These are phyloP conservation scores for Andricus grossulariae DNA, from an alignment of 1,140 invertebrate genomes.

Conservation along the genomic window DNA sequence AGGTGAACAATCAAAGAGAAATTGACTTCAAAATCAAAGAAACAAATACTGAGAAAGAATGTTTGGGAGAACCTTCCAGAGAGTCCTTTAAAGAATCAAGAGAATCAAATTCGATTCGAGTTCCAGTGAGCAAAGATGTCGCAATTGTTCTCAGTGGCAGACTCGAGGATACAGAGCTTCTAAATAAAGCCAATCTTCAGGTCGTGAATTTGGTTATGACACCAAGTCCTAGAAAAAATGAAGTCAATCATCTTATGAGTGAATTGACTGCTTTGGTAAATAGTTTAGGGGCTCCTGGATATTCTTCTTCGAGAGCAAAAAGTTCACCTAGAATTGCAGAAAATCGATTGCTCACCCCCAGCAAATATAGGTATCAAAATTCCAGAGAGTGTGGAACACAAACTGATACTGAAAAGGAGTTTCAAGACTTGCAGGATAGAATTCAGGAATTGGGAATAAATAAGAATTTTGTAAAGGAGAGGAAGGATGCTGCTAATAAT, in stretches of 20 bases:
- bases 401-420: constrained; percentile 77
- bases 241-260: constrained; percentile 61
- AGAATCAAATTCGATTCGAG: constrained; percentile 47
- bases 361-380: constrained; percentile 77
- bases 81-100: constrained; percentile 28
- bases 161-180: constrained; percentile 64
- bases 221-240: constrained; percentile 49
- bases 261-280: constrained; percentile 58
- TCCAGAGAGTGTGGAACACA: constrained; percentile 82
- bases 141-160: constrained; percentile 69
- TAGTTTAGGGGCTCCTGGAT: constrained; percentile 41
- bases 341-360: constrained; percentile 79
- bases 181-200: constrained; percentile 61
- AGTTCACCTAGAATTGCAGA: constrained; percentile 59
- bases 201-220: constrained; percentile 66
- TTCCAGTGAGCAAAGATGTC: constrained; percentile 69
- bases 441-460: constrained; percentile 51
- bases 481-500: constrained; percentile 61
- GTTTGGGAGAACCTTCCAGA: constrained; percentile 6
- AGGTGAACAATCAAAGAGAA: constrained; percentile 44
- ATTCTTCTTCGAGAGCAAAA: not conserved
- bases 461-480: constrained; percentile 54
- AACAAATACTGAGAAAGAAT: constrained; percentile 27
- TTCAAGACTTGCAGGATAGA: constrained; percentile 52
- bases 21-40: constrained; percentile 33